phyloP scores from a whole-genome alignment of 2,113 vertebrate species.

The Neotragus moschatus region DNA sequence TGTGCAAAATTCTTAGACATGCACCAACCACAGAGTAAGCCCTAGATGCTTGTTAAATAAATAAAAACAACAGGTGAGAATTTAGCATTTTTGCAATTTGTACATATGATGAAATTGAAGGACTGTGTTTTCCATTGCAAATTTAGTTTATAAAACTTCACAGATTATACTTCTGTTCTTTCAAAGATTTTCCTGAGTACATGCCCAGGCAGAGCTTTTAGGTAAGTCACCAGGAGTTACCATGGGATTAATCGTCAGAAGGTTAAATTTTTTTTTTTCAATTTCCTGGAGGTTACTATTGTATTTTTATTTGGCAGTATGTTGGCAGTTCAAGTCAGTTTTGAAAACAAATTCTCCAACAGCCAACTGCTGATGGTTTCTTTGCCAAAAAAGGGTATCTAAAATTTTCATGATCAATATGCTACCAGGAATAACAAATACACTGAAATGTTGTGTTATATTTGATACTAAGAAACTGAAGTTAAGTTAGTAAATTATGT shows the following conservation, averaged over 20 bases:
- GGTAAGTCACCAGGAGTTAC: not conserved
- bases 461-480: not conserved
- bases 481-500: not conserved
- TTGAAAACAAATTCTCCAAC: conserved; percentile 35
- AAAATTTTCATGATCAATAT: conserved; percentile 11
- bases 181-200: not conserved
- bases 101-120: not conserved
- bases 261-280: not conserved
- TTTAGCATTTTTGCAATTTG: not conserved
- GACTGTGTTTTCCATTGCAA: not conserved
- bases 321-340: conserved; percentile 10
- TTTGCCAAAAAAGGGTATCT: conserved; percentile 37
- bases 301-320: conserved; percentile 46
- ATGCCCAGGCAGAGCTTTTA: not conserved
- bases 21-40: not conserved
- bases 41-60: not conserved
- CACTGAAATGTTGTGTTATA: not conserved
- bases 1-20: not conserved
- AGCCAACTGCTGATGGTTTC: conserved; percentile 51
- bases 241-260: conserved; percentile 38
- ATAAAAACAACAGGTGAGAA: not conserved
- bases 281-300: not conserved
- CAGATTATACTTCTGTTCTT: not conserved
- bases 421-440: conserved; percentile 17
- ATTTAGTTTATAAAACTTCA: not conserved